Percentiles rank a stretch among this genome's conserved stretches.
Conservation (phyloP, 2,797 vertebrate species). For the Myotis vivesi region DNA sequence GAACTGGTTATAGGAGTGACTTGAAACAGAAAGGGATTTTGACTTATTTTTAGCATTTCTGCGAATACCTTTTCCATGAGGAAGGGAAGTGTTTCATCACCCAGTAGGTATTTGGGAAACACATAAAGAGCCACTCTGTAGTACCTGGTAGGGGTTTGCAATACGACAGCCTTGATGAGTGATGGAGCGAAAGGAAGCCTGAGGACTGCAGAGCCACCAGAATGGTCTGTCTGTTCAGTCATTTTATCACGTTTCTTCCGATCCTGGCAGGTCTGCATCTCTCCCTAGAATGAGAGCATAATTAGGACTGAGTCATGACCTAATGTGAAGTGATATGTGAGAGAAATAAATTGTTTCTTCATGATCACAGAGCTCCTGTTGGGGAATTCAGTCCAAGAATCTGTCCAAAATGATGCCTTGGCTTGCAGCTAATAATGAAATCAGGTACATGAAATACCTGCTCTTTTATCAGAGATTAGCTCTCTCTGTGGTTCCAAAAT, state of each 20-base stretch:
- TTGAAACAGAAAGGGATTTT: conserved; percentile 40
- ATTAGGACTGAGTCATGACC: neutral
- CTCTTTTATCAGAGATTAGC: neutral
- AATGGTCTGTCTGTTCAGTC: neutral
- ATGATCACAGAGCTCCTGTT: neutral
- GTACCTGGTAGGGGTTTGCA: neutral
- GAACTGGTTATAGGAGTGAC: conserved; percentile 18
- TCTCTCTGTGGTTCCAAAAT: neutral
- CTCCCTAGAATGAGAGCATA: neutral
- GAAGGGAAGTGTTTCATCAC: neutral
- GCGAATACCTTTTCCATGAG: neutral
- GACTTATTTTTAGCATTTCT: conserved; percentile 23
- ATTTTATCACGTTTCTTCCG: neutral
- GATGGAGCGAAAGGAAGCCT: neutral
- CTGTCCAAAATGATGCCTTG: conserved; percentile 8
- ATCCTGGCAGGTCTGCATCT: neutral
- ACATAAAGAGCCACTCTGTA: neutral
- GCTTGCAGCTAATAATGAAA: neutral
- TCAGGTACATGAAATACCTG: neutral
- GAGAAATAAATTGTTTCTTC: conserved; percentile 26
- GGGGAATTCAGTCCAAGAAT: neutral
- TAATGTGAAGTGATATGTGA: neutral
- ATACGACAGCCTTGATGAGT: no score
- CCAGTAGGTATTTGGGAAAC: conserved; percentile 1
- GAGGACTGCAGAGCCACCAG: neutral